A percentile compares a stretch with the other conserved stretches of the same genome.
phyloP scores from a whole-genome alignment of 2,797 vertebrate genomes.

The Macropus fuliginosus region DNA sequence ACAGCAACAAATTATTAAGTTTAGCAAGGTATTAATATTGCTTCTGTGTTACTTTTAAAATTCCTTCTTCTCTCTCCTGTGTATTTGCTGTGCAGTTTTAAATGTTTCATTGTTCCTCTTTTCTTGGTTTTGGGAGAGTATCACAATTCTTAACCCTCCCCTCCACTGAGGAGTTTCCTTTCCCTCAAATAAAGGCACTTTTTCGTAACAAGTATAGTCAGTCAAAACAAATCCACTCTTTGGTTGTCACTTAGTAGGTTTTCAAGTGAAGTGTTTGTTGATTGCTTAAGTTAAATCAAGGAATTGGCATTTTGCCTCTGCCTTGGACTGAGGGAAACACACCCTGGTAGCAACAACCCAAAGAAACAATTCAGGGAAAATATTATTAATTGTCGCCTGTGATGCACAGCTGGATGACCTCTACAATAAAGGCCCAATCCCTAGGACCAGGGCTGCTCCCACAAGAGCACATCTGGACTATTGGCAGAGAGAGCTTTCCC shows the following conservation, averaged over 20 bases:
- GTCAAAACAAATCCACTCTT: not conserved
- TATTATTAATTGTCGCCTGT: not conserved
- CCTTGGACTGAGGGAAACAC: not conserved
- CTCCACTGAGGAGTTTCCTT: not conserved
- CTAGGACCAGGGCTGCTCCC: accelerated
- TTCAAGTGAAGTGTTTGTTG: not conserved
- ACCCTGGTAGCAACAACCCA: not conserved
- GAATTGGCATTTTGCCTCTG: not conserved
- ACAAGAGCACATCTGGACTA: conserved; percentile 44
- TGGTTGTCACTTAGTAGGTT: not conserved
- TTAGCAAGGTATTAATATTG: not conserved
- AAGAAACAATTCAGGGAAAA: not conserved
- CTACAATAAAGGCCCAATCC: not conserved
- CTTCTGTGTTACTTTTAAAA: not conserved
- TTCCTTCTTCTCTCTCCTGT: not conserved
- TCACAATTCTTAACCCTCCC: not conserved
- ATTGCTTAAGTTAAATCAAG: accelerated
- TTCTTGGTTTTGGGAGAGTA: not conserved
- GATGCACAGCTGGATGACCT: not conserved
- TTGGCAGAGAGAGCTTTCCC: not conserved
- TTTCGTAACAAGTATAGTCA: not conserved
- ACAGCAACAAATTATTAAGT: not conserved
- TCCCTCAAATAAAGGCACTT: not conserved
- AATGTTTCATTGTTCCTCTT: not conserved
- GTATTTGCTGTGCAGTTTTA: not conserved